These are phyloP conservation scores for Lasaia peninsularis DNA, from an alignment of 1,140 invertebrate genomes.

Conservation along the genomic window DNA sequence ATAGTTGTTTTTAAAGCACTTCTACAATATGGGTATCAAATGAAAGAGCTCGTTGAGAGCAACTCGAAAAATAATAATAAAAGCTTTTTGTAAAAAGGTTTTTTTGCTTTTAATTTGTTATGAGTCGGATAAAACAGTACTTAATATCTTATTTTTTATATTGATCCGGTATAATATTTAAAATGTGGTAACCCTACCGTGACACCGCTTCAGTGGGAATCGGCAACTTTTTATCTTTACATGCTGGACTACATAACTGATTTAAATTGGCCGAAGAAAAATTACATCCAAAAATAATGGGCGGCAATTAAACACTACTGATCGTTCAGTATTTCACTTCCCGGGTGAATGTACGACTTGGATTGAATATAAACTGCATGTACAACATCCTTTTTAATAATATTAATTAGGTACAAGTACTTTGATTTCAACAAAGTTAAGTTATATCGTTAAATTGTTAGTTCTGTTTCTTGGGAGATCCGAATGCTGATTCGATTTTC, in stretches of 20 bases:
- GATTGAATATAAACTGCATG: not conserved
- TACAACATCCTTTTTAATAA: not conserved
- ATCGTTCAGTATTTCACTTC: slow-evolving; percentile 2
- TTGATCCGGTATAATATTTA: slow-evolving; percentile 26
- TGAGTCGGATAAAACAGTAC: too few species aligned
- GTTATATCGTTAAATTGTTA: not conserved
- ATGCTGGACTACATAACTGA: slow-evolving; percentile 18
- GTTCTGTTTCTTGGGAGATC: too few species aligned
- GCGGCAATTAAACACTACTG: slow-evolving; percentile 1
- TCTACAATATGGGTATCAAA: too few species aligned
- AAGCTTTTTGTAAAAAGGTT: too few species aligned
- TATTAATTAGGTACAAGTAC: not conserved
- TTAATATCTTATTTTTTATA: slow-evolving; percentile 20
- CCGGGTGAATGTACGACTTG: slow-evolving; percentile 6
- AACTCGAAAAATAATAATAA: too few species aligned
- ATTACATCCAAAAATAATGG: slow-evolving; percentile 15
- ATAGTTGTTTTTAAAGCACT: too few species aligned
- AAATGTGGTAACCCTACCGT: not conserved
- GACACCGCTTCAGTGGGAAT: not conserved
- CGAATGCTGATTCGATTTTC: too few species aligned
- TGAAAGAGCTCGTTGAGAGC: too few species aligned
- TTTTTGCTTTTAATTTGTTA: too few species aligned
- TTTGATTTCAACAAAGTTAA: not conserved
- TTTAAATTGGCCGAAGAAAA: slow-evolving; percentile 13
- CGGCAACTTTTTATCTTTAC: slow-evolving; percentile 20